Percentiles rank a stretch among this genome's conserved stretches.
Evolutionary conservation across 1,140 invertebrate species (phyloP).

Genomic region (Megathymus violae): DNA sequence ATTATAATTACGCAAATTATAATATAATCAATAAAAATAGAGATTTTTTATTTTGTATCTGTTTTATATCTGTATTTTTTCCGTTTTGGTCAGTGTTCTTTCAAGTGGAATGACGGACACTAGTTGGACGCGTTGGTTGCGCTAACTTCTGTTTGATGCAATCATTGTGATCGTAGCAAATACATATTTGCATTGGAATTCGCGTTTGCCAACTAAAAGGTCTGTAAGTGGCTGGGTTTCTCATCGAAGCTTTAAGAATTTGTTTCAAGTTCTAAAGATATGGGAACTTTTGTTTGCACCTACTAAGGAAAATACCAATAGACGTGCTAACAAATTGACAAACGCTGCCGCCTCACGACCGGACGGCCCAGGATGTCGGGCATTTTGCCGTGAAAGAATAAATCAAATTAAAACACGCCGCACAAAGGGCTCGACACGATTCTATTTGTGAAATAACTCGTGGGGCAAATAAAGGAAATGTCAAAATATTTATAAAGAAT

Average conservation of each 20-base stretch:
- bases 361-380: slow-evolving; percentile 63
- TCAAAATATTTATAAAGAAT: slow-evolving; percentile 83
- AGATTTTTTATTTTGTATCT: no score
- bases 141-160: not conserved
- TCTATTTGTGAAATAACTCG: slow-evolving; percentile 73
- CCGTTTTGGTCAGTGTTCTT: no score
- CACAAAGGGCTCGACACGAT: slow-evolving; percentile 77
- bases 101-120: not conserved
- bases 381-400: slow-evolving; percentile 76
- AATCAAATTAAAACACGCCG: slow-evolving; percentile 78
- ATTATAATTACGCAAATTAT: no score
- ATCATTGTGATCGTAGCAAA: slow-evolving; percentile 34
- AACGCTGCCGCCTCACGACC: slow-evolving; percentile 58
- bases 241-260: slow-evolving; percentile 46
- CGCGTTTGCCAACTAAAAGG: slow-evolving; percentile 36
- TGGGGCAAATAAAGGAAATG: slow-evolving; percentile 76
- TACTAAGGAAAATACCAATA: slow-evolving; percentile 67
- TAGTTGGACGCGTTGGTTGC: not conserved
- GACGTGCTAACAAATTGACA: slow-evolving; percentile 75
- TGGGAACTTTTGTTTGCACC: slow-evolving; percentile 60
- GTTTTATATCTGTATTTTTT: no score
- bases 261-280: slow-evolving; percentile 49
- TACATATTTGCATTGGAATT: slow-evolving; percentile 42
- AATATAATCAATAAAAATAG: no score
- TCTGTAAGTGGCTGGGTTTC: slow-evolving; percentile 34